These are phyloP conservation scores for Rapana venosa DNA, from an alignment of 2,888 invertebrate genomes.

Conservation along the genomic window DNA sequence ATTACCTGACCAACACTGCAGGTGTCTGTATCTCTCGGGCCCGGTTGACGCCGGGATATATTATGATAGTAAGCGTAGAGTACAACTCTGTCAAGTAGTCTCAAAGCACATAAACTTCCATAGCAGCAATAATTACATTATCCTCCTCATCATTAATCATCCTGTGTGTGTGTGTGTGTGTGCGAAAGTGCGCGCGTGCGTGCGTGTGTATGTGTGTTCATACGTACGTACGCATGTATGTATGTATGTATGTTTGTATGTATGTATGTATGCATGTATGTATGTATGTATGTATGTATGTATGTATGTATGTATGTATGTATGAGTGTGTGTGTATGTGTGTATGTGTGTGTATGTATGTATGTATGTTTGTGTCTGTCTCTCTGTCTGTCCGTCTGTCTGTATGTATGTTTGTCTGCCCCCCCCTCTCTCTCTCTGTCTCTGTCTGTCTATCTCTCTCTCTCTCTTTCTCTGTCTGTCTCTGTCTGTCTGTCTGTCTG, in stretches of 20 bases:
- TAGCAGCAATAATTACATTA: no score
- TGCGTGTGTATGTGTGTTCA: neutral
- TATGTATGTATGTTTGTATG: constrained; percentile 28
- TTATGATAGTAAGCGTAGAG: no score
- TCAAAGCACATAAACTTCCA: no score
- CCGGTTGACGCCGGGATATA: no score
- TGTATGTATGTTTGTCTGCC: no score
- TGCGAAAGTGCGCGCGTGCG: neutral
- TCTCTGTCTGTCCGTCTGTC: neutral
- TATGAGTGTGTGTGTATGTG: constrained; percentile 7
- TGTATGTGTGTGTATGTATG: neutral
- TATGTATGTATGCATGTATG: constrained; percentile 31
- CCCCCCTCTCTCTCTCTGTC: neutral
- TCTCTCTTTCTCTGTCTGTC: neutral
- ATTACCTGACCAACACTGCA: no score
- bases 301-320: neutral
- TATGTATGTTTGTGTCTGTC: neutral
- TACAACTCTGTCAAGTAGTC: no score
- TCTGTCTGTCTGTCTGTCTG: constrained; percentile 8
- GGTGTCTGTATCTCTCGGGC: no score
- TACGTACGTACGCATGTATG: neutral
- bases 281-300: neutral
- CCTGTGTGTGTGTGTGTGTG: no score
- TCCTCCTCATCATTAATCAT: no score
- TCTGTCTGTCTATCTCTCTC: neutral